A percentile compares a stretch with the other conserved stretches of the same genome.
Evolutionary conservation across 2,888 invertebrate species (phyloP).

Genomic region (Phortica magna): DNA sequence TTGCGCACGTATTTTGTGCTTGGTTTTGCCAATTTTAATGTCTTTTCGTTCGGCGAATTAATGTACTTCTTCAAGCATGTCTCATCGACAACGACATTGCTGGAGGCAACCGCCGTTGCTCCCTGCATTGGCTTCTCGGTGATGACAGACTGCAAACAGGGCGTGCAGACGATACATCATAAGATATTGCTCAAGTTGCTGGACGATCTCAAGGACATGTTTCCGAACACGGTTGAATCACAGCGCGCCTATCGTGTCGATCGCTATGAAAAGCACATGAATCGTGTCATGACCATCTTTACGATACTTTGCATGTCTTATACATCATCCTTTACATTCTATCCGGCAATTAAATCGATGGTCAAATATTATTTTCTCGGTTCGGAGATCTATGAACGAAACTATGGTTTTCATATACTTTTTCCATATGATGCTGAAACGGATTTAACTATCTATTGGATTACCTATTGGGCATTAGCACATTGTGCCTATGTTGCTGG

Average conservation of each 20-base stretch:
- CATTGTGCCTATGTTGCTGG: conserved; percentile 67
- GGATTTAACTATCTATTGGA: conserved; percentile 59
- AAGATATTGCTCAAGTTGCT: conserved; percentile 51
- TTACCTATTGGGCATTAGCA: conserved; percentile 58
- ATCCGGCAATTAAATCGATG: conserved; percentile 60
- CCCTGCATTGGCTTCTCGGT: conserved; percentile 69
- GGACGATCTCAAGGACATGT: conserved; percentile 58
- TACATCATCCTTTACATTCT: conserved; percentile 66
- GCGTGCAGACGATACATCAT: conserved; percentile 57
- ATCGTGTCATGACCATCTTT: conserved; percentile 59
- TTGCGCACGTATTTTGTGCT: conserved; percentile 55
- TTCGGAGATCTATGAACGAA: conserved; percentile 59
- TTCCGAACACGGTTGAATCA: conserved; percentile 50
- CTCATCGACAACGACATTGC: conserved; percentile 59
- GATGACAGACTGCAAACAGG: conserved; percentile 66
- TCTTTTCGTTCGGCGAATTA: conserved; percentile 63
- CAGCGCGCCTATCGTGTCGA: conserved; percentile 54
- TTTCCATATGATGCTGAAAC: conserved; percentile 60
- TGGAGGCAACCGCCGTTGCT: conserved; percentile 70
- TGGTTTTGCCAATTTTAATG: conserved; percentile 66
- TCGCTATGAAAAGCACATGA: conserved; percentile 54
- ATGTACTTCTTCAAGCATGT: conserved; percentile 64
- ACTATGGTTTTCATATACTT: conserved; percentile 58
- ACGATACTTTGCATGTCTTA: conserved; percentile 63
- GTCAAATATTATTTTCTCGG: conserved; percentile 58